phyloP scores from a whole-genome alignment of 2,797 vertebrate species.

The Cuculus canorus region DNA sequence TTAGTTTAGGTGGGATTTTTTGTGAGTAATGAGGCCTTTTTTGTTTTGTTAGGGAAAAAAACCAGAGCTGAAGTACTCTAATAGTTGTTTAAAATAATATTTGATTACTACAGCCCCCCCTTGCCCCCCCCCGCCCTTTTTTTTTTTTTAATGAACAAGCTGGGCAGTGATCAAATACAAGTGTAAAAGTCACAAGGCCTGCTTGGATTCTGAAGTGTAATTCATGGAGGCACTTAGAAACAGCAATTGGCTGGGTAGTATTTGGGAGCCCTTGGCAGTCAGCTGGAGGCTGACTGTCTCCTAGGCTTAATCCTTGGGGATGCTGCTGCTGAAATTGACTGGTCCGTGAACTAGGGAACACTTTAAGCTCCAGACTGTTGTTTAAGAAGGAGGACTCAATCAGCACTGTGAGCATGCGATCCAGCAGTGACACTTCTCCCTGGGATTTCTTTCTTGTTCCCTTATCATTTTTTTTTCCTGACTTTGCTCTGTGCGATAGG shows the following conservation, averaged over 20 bases:
- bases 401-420: not conserved
- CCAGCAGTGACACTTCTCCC: not conserved
- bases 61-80: not conserved
- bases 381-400: not conserved
- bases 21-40: not conserved
- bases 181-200: not conserved
- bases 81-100: not conserved
- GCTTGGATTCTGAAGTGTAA: not conserved
- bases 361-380: not conserved
- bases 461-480: rapidly evolving
- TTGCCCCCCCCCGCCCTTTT: not conserved
- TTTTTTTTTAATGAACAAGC: not conserved
- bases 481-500: not conserved
- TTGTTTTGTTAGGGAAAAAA: not conserved
- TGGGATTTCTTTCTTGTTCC: conserved; percentile 9
- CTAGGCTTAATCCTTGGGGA: not conserved
- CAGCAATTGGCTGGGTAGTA: not conserved
- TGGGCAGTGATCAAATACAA: not conserved
- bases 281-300: not conserved
- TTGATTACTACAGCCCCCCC: not conserved
- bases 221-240: not conserved
- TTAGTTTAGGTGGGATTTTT: not conserved
- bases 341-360: not conserved
- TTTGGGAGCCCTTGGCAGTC: not conserved
- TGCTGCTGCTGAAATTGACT: not conserved